Percentiles rank a stretch among this genome's conserved stretches.
Conservation (phyloP, 2,888 invertebrate genomes). For the Girardia tigrina region DNA sequence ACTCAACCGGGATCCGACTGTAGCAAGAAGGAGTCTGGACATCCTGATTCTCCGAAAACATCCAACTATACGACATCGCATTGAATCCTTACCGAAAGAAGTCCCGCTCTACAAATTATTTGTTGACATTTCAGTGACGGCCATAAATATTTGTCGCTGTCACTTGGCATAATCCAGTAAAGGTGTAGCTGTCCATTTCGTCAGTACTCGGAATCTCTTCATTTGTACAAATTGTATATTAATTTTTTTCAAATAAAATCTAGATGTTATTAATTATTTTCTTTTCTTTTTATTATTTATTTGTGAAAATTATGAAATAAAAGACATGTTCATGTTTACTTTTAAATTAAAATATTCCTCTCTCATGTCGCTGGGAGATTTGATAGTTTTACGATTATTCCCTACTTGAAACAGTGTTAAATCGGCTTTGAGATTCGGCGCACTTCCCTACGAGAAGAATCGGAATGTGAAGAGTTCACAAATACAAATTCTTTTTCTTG, state of each 20-base stretch:
- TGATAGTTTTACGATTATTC: no score
- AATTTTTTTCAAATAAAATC: not conserved
- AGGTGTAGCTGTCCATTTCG: not conserved
- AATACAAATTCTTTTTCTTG: no score
- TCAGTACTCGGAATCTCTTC: not conserved
- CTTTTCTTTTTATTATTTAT: no score
- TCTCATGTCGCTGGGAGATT: no score
- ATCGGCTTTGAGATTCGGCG: no score
- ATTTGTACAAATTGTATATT: not conserved
- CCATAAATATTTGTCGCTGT: not conserved
- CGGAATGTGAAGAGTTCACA: no score
- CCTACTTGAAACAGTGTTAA: no score
- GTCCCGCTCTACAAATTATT: not conserved
- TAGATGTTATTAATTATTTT: not conserved
- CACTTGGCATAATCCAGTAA: constrained; percentile 5
- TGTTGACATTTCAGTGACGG: not conserved
- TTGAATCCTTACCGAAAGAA: not conserved
- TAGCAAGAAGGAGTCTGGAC: not conserved
- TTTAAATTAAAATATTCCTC: no score
- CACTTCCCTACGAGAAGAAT: no score
- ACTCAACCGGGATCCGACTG: constrained; percentile 16
- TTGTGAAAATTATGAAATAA: no score
- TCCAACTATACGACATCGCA: not conserved
- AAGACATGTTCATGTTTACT: no score
- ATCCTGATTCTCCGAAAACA: not conserved